Evolutionary conservation across 2,888 invertebrate genomes (phyloP), one percentile per base, ranked within the genome.

Genomic region (Aporophyla nigra): DNA sequence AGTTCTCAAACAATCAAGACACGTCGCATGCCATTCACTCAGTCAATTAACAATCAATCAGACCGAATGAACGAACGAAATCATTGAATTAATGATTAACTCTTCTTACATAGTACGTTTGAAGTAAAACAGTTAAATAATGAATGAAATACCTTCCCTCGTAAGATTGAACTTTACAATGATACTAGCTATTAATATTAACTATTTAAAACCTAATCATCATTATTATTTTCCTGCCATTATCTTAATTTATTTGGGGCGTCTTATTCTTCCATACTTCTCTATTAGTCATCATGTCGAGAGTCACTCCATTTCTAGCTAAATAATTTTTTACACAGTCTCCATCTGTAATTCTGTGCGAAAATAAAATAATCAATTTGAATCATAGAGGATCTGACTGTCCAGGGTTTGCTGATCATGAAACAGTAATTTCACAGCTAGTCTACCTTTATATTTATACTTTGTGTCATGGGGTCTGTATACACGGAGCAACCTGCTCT

Each of bases 11-110:
- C 76, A 81, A 61, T 74, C 74, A 40, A 69, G 82, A 67, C 43
- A 69, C 54, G 76, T 71, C 82, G 59, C 76, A 63, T 81, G 76
- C 51, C 76, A 76, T 69, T 81, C 80, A 69, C n/a, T 81, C 76
- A 27, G 51, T 69, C 76, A 81, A 81, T 81, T 81, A 76, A 61
- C 27, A 75, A 82, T 72, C 62, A 72, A 61, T 81, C 81, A 63
- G 69, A 63, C 27, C 0, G 80, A 79, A 46, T 63, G 73, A 78
- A 78, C 24, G 46, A 80, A 74, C 24, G 65, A 72, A 68, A 73
- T 63, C 51, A 27, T 46, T 79, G 54, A 70, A 54, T 80, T 54
- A 70, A 61, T 80, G 14, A 65, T 54, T 53, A 24, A 24, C 24
- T 53, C 46, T 51, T 71, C 21, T 49, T 49, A 16, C 9, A 40